Evolutionary conservation across 2,888 invertebrate species (phyloP).

Genomic region (Mesorhabditis belari): DNA sequence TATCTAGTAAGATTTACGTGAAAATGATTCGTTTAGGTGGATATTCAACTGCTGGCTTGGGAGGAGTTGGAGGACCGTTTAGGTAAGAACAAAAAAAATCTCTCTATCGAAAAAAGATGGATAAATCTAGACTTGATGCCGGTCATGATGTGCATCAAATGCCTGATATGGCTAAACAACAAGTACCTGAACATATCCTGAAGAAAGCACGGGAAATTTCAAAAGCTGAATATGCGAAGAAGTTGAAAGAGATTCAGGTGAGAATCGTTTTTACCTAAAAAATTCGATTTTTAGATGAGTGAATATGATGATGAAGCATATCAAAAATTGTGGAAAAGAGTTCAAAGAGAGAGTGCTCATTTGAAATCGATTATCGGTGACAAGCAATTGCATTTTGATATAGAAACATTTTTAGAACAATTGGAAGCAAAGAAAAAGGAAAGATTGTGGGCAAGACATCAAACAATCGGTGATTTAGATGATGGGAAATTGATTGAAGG

Average conservation of each 20-base stretch:
- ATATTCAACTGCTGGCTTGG: conserved; percentile 85
- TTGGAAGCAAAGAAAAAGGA: conserved; percentile 72
- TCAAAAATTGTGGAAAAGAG: conserved; percentile 70
- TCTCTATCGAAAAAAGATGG: neutral
- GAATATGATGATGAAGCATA: conserved; percentile 84
- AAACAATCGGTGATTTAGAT: conserved; percentile 88
- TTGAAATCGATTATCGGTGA: conserved; percentile 72
- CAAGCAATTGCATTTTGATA: neutral
- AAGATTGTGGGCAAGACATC: conserved; percentile 84
- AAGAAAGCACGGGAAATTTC: conserved; percentile 88
- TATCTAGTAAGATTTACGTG: conserved; percentile 10
- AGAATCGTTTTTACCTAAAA: neutral
- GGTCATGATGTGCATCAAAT: conserved; percentile 85
- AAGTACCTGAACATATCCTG: conserved; percentile 76
- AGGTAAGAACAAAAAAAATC: conserved; percentile 3
- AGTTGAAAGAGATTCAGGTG: conserved; percentile 25
- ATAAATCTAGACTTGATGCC: conserved; percentile 69
- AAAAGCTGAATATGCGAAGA: conserved; percentile 59
- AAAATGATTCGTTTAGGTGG: too few relatives aligned
- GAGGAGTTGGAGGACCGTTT: conserved; percentile 74
- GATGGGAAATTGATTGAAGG: conserved; percentile 87
- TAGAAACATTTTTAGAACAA: neutral
- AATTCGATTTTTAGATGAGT: conserved; percentile 66
- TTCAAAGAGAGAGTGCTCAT: conserved; percentile 70
- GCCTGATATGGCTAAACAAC: conserved; percentile 80